phyloP scores from a whole-genome alignment of 2,888 invertebrate genomes.

The Plebejus argus region DNA sequence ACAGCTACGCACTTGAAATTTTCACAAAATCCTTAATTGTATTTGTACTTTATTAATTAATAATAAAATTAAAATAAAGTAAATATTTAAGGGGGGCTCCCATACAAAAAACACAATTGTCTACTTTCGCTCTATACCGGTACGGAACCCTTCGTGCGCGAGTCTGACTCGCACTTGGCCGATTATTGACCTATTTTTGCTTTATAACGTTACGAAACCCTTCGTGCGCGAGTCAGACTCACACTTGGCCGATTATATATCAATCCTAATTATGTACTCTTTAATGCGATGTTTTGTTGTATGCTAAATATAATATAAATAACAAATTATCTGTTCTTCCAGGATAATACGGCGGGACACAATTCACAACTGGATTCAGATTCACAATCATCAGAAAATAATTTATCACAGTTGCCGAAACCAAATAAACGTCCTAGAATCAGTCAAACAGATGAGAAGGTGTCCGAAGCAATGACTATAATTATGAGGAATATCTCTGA shows the following conservation, averaged over 20 bases:
- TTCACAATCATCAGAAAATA: constrained; percentile 36
- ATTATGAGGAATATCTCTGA: constrained; percentile 41
- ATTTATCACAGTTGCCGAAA: constrained; percentile 38
- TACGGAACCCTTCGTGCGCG: too few species aligned
- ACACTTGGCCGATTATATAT: constrained; percentile 18
- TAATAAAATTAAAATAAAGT: too few species aligned
- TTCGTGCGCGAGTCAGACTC: too few species aligned
- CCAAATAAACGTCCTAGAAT: constrained; percentile 41
- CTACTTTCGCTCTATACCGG: too few species aligned
- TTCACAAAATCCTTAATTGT: too few species aligned
- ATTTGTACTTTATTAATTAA: too few species aligned
- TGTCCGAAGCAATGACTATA: constrained; percentile 39
- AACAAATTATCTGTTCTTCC: not conserved
- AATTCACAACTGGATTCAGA: constrained; percentile 23
- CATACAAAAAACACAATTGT: too few species aligned
- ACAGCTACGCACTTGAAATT: too few species aligned
- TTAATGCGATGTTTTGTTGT: constrained; percentile 3
- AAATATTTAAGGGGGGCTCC: too few species aligned
- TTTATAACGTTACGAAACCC: too few species aligned
- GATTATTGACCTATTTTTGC: too few species aligned
- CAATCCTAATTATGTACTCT: constrained; percentile 29
- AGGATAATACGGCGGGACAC: not conserved
- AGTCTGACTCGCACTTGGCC: too few species aligned
- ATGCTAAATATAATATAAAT: constrained; percentile 15
- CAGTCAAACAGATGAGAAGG: constrained; percentile 39